These are phyloP conservation scores for Podotricha telesiphe DNA, from an alignment of 2,888 invertebrate genomes.

Conservation along the genomic window DNA sequence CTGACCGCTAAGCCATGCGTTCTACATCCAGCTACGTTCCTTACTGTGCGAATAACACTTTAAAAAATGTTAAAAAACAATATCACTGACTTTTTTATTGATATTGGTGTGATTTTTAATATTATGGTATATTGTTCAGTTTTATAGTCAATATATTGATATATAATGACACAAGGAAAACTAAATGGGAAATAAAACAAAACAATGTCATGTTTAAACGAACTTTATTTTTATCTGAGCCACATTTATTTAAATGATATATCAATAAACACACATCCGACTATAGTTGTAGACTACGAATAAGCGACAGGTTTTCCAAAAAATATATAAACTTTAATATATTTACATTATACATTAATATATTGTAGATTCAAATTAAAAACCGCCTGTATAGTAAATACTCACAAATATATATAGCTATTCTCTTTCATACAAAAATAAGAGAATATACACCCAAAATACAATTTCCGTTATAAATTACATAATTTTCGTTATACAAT, in stretches of 20 bases:
- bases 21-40: too few species aligned
- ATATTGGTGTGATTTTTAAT: too few species aligned
- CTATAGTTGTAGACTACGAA: neutral
- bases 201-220: neutral
- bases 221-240: conserved; percentile 12
- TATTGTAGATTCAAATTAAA: neutral
- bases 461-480: neutral
- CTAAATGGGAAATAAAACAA: neutral
- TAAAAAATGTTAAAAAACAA: too few species aligned
- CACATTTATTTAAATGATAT: conserved; percentile 20
- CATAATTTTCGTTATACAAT: neutral
- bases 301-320: conserved; percentile 12
- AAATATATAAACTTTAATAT: neutral
- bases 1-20: too few species aligned
- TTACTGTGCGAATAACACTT: too few species aligned
- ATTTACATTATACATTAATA: conserved; percentile 15
- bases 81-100: too few species aligned
- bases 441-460: neutral
- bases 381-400: neutral
- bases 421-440: neutral
- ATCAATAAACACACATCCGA: conserved; percentile 14
- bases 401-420: neutral
- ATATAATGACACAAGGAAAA: neutral
- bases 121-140: too few species aligned
- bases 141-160: too few species aligned